Percentiles rank a stretch among this genome's conserved stretches.
phyloP scores from a whole-genome alignment of 2,113 vertebrate species.

The Xenopus tropicalis region UCB_Xtro_10.0 CM004443.2:15068501-15069000 shows the following conservation, averaged over 20 bases:
- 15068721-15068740: slow-evolving; percentile 38
- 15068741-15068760: slow-evolving; percentile 37
- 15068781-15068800: slow-evolving; percentile 43
- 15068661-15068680: slow-evolving; percentile 25
- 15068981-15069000: slow-evolving; percentile 4
- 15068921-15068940: slow-evolving; percentile 17
- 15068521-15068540: too few species aligned
- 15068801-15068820: slow-evolving; percentile 41
- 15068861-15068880: slow-evolving; percentile 8
- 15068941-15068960: slow-evolving; percentile 9
- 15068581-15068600: too few species aligned
- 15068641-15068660: not conserved
- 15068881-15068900: slow-evolving; percentile 1
- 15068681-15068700: not conserved
- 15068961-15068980: slow-evolving; percentile 9
- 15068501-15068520: too few species aligned
- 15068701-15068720: slow-evolving; percentile 31
- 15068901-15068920: slow-evolving; percentile 26
- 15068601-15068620: not conserved
- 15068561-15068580: too few species aligned
- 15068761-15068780: slow-evolving; percentile 25
- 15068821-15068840: slow-evolving; percentile 13
- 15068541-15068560: too few species aligned
- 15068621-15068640: slow-evolving; percentile 7
- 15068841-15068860: slow-evolving; percentile 19